Conservation (phyloP, 1,140 invertebrate species). For the Pararge aegeria region DNA sequence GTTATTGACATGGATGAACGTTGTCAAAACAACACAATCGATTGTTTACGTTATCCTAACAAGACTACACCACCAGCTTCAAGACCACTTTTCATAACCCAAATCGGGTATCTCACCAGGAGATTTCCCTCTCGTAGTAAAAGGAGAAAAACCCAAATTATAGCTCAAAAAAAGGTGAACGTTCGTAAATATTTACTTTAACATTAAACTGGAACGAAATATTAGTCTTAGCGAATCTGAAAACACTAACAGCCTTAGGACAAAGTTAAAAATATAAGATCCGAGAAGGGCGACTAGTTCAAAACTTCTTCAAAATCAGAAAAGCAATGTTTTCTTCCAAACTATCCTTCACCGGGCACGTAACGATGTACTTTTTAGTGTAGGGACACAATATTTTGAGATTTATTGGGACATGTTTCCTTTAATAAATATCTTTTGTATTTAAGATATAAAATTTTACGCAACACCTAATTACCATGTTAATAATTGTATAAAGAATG, state of each 20-base stretch:
- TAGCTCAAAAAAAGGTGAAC: background rate
- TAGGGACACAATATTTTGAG: background rate
- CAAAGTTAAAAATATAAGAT: background rate
- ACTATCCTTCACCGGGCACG: constrained; percentile 3
- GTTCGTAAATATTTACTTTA: background rate
- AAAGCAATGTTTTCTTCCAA: constrained; percentile 8
- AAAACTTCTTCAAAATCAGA: constrained; percentile 5
- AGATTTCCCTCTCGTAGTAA: too few relatives aligned
- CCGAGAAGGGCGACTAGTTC: background rate
- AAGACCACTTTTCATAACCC: too few relatives aligned
- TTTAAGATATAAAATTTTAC: too few relatives aligned
- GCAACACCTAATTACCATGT: too few relatives aligned
- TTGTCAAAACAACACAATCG: too few relatives aligned
- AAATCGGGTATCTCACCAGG: too few relatives aligned
- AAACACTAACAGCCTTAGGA: background rate
- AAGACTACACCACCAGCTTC: too few relatives aligned
- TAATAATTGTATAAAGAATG: too few relatives aligned
- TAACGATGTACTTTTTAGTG: background rate
- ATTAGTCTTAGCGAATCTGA: background rate
- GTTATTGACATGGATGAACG: too few relatives aligned
- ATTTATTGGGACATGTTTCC: background rate
- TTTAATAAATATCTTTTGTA: background rate
- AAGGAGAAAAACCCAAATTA: too few relatives aligned
- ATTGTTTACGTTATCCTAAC: too few relatives aligned
- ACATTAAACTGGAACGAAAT: background rate